Base-by-base conservation (phyloP, 1,140 invertebrate genomes). In the Eupristina koningsbergeri region DNA sequence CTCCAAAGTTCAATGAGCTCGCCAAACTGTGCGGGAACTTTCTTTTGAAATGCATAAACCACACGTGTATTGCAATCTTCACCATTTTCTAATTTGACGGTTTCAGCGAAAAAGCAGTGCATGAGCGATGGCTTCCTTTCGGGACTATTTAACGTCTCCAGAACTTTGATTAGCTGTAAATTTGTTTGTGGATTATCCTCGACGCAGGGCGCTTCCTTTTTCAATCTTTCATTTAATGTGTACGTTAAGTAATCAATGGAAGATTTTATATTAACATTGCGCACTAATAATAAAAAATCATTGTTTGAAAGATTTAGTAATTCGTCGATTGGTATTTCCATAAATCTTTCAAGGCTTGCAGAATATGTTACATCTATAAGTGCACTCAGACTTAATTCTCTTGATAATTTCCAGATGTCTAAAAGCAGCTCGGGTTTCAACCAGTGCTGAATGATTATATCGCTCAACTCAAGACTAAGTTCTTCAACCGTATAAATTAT, bases 401-500 rank as follows among this genome's bases (percentile, higher is more conserved):
- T 50, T 31, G 87, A 87, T 26, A 87, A 39, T 36, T 83, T 84
- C 87, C 87, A 88, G 17, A 88, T 86, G 1, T 87, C 85, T 9
- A 87, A 22, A 3, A 87, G 74, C 31, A 86, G 86, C 13, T 85
- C 71, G 3, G 85, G 80, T 26, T 85, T 74, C 5, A 87, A 36
- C 85, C 87, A 86, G 50, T 85, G 85, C 7, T 83, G 81, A 17
- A 86, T 85, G 11, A 87, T 86, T 50, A 87, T 86, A 36, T 85
- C 85, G 22, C 77, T 86, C 29, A 88, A 50, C 75, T 87, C 84
- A 11, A 83, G 64, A 6, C 83, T 87, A 29, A 88, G 64, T 47
- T 86, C 86, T 53, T 88, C 87, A 36, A 85, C 84, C 63, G 86
- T 80, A 58, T 87, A 88, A n/a, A 87, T 84, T 13, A 87, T 83